Conservation (phyloP, 1,140 invertebrate genomes). For the Cotesia glomerata region DNA sequence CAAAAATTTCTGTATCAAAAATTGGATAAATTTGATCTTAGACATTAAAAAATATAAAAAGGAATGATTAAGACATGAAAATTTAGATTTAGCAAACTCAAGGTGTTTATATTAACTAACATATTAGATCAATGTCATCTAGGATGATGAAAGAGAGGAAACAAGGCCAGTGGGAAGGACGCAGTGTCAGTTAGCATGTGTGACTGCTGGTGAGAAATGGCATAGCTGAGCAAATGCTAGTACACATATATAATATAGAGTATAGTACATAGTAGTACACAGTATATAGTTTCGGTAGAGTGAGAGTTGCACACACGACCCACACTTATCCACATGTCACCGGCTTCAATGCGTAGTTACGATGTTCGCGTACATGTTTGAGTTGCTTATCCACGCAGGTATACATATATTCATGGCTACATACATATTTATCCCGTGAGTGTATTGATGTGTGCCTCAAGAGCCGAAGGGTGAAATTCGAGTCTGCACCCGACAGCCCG, state of each 20-base stretch:
- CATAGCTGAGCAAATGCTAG: neutral
- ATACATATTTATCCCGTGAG: neutral
- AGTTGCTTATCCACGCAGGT: neutral
- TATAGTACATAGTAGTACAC: too few species aligned
- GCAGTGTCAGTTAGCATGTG: conserved; percentile 8
- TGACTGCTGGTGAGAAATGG: conserved; percentile 38
- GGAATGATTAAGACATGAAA: too few species aligned
- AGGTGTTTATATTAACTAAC: too few species aligned
- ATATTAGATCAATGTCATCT: too few species aligned
- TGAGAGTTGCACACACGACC: conserved; percentile 5
- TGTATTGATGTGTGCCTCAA: neutral
- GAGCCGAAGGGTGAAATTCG: conserved; percentile 34
- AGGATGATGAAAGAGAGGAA: too few species aligned
- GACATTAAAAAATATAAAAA: too few species aligned
- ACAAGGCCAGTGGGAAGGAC: too few species aligned
- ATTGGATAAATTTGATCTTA: too few species aligned
- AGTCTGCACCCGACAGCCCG: conserved; percentile 38
- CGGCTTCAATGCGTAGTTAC: conserved; percentile 10
- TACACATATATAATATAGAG: neutral
- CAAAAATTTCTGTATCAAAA: too few species aligned
- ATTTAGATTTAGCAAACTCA: too few species aligned
- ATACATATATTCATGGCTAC: too few species aligned
- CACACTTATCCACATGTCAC: conserved; percentile 1
- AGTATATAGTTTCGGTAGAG: neutral
- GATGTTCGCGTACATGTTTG: conserved; percentile 17